These are phyloP conservation scores for Arvicanthis niloticus DNA, from an alignment of 2,113 vertebrate species.

Conservation along the genomic window DNA sequence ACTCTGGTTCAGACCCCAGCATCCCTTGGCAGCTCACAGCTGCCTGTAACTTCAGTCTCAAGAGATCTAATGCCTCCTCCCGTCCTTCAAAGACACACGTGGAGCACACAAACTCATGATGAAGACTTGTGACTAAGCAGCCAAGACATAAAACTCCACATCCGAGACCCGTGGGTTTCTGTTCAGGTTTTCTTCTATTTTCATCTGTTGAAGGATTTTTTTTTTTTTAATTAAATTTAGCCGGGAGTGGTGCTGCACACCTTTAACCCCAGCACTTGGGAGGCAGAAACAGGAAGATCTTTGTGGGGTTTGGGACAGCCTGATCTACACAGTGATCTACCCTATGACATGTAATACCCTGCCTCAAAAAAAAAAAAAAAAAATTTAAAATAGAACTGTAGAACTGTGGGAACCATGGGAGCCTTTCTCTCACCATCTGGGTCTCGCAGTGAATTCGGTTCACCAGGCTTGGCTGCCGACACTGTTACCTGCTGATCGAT, in stretches of 20 bases:
- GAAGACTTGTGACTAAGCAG: neutral
- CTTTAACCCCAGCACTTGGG: neutral
- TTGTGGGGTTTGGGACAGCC: neutral
- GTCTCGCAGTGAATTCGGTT: neutral
- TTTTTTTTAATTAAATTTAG: neutral
- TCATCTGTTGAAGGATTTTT: neutral
- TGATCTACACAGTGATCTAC: neutral
- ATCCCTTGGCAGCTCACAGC: neutral
- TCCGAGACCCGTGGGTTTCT: neutral
- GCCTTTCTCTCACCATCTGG: neutral
- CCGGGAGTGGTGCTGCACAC: too few species aligned
- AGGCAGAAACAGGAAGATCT: neutral
- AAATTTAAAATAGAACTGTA: neutral
- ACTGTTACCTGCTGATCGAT: neutral
- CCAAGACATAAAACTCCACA: neutral
- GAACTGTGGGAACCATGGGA: too few species aligned
- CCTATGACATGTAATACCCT: neutral
- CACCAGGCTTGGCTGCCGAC: neutral
- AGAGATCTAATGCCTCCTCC: neutral
- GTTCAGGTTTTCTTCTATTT: neutral
- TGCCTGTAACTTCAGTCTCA: neutral
- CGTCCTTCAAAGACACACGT: neutral
- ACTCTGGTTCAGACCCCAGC: neutral
- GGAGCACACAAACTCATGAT: neutral
- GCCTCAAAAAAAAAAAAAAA: neutral